Percentiles rank a stretch among this genome's conserved stretches.
Conservation (phyloP, 2,888 invertebrate species). For the Morpho deidamia region DNA sequence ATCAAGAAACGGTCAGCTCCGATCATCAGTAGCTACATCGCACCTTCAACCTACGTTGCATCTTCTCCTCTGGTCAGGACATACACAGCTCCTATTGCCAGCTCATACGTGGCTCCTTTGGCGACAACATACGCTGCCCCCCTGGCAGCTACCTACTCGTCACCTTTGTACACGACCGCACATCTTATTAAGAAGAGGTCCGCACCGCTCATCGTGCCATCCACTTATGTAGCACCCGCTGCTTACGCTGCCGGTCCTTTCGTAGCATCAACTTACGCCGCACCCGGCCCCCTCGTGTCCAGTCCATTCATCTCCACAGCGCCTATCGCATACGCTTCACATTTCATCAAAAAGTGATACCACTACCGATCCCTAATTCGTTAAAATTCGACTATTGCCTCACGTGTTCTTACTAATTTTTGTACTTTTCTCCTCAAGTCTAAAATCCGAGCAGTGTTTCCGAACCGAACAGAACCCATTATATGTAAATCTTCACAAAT, state of each 20-base stretch:
- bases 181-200: constrained; percentile 63
- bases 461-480: too few relatives aligned
- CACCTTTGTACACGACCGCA: constrained; percentile 29
- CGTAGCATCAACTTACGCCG: constrained; percentile 17
- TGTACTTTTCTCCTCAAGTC: constrained; percentile 5
- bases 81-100: background rate
- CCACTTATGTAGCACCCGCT: constrained; percentile 23
- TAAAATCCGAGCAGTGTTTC: background rate
- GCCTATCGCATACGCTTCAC: constrained; percentile 13
- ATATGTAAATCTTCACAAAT: too few relatives aligned
- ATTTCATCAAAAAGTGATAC: constrained; percentile 25
- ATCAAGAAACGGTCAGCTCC: constrained; percentile 42
- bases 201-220: constrained; percentile 30
- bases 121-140: constrained; percentile 34
- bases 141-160: constrained; percentile 37
- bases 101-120: constrained; percentile 34
- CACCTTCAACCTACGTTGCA: constrained; percentile 32
- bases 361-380: constrained; percentile 28
- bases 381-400: constrained; percentile 39
- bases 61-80: constrained; percentile 16
- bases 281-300: constrained; percentile 6
- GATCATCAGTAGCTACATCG: constrained; percentile 30
- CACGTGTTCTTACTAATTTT: constrained; percentile 31
- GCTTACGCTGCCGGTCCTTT: constrained; percentile 30
- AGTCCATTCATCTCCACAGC: constrained; percentile 15